A percentile compares a stretch with the other conserved stretches of the same genome.
Evolutionary conservation across 2,888 invertebrate species (phyloP).

Genomic region (Phortica okadai): DNA sequence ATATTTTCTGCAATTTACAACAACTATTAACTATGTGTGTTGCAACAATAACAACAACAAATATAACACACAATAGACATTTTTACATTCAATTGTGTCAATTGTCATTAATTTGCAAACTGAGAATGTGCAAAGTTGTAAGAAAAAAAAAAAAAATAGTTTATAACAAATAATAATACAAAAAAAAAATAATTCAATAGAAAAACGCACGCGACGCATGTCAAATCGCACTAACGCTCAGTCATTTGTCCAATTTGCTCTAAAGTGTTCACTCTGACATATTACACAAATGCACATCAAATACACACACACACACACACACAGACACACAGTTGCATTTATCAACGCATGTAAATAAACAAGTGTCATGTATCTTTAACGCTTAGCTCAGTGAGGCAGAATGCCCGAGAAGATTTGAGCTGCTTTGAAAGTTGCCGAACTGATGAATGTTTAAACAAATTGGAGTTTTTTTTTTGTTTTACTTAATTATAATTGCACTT

Average conservation of each 20-base stretch:
- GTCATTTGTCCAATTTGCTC: background rate
- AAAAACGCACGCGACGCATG: constrained; percentile 11
- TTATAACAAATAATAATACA: constrained; percentile 39
- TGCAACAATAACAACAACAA: constrained; percentile 35
- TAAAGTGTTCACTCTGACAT: too few relatives aligned
- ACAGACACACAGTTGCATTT: too few relatives aligned
- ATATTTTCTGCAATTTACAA: constrained; percentile 22
- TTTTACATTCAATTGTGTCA: constrained; percentile 53
- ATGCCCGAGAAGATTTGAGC: too few relatives aligned
- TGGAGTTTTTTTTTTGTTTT: too few relatives aligned
- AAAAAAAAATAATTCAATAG: background rate
- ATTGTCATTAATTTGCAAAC: constrained; percentile 65
- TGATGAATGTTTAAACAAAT: too few relatives aligned
- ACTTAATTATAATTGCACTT: too few relatives aligned
- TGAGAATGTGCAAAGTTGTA: constrained; percentile 55
- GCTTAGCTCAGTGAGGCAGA: too few relatives aligned
- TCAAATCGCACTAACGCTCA: background rate
- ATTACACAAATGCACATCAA: background rate
- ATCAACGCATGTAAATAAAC: too few relatives aligned
- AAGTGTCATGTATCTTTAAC: too few relatives aligned
- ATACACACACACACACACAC: too few relatives aligned
- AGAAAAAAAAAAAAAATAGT: constrained; percentile 41
- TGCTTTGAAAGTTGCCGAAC: too few relatives aligned
- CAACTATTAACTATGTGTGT: background rate
- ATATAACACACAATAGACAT: constrained; percentile 9